A percentile compares a stretch with the other conserved stretches of the same genome.
Conservation (phyloP, 2,888 invertebrate species). For the Pseudococcus jackbeardsleyi region DNA sequence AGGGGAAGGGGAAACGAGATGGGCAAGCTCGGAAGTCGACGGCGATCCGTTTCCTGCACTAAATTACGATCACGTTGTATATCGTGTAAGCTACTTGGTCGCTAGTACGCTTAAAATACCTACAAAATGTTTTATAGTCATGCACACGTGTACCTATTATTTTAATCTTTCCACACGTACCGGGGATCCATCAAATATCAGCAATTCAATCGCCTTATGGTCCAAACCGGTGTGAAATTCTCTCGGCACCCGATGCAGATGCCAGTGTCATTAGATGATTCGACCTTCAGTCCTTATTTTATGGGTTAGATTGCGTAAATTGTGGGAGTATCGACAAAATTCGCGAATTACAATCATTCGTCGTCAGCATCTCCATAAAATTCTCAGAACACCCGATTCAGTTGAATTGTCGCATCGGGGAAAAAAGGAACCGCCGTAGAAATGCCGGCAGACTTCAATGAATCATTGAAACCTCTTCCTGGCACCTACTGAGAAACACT, state of each 20-base stretch:
- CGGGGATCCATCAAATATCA: background rate
- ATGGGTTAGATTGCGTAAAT: background rate
- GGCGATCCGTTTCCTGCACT: slow-evolving; percentile 55
- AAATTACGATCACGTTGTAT: slow-evolving; percentile 47
- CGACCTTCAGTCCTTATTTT: background rate
- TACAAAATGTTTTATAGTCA: slow-evolving; percentile 54
- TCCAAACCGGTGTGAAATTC: background rate
- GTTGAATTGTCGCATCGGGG: background rate
- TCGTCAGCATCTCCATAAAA: background rate
- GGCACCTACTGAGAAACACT: background rate
- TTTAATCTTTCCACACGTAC: background rate
- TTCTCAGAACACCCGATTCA: background rate
- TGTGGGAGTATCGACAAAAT: slow-evolving; percentile 11
- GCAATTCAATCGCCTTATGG: background rate
- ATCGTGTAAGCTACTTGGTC: background rate
- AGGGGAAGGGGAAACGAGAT: background rate
- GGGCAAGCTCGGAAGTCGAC: slow-evolving; percentile 55
- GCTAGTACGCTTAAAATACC: slow-evolving; percentile 31
- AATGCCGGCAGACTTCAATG: background rate
- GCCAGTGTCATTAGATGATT: slow-evolving; percentile 1
- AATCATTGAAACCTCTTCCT: slow-evolving; percentile 7
- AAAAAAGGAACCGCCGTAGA: background rate
- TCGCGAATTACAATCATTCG: background rate
- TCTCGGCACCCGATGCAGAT: background rate
- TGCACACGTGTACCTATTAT: slow-evolving; percentile 59